phyloP scores from a whole-genome alignment of 2,888 invertebrate genomes.

The Ernsta delagoae region DNA sequence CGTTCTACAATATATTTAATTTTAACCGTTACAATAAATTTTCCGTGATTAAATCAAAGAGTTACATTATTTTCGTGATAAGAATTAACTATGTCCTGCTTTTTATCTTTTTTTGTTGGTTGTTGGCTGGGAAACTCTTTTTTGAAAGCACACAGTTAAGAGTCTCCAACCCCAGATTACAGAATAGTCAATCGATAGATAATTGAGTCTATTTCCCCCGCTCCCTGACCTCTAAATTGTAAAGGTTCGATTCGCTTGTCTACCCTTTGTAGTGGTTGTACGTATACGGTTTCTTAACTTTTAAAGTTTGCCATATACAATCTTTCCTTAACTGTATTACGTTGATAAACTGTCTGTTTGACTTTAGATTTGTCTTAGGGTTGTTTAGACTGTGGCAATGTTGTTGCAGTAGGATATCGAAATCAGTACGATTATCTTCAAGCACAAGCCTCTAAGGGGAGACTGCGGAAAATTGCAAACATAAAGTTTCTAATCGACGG shows the following conservation, averaged over 20 bases:
- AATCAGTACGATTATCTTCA: slow-evolving; percentile 51
- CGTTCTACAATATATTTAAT: not conserved
- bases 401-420: slow-evolving; percentile 40
- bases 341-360: not conserved
- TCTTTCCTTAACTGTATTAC: not conserved
- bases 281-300: slow-evolving; percentile 37
- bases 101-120: not conserved
- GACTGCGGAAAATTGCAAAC: slow-evolving; percentile 78
- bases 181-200: slow-evolving; percentile 53
- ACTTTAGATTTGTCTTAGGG: not conserved
- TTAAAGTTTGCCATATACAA: slow-evolving; percentile 6
- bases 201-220: slow-evolving; percentile 62
- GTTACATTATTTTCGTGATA: not conserved
- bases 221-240: slow-evolving; percentile 56
- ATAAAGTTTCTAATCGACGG: slow-evolving; percentile 85
- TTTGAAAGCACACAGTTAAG: slow-evolving; percentile 38
- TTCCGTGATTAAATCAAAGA: slow-evolving; percentile 6
- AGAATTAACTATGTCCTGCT: no score
- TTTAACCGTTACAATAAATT: not conserved
- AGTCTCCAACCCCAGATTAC: slow-evolving; percentile 55
- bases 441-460: slow-evolving; percentile 58
- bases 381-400: slow-evolving; percentile 30
- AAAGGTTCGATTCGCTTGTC: slow-evolving; percentile 55
- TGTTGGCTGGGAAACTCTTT: slow-evolving; percentile 18
- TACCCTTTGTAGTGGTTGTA: slow-evolving; percentile 49